Conservation (phyloP, 1,140 invertebrate species). For the Zaprionus inermis region DNA sequence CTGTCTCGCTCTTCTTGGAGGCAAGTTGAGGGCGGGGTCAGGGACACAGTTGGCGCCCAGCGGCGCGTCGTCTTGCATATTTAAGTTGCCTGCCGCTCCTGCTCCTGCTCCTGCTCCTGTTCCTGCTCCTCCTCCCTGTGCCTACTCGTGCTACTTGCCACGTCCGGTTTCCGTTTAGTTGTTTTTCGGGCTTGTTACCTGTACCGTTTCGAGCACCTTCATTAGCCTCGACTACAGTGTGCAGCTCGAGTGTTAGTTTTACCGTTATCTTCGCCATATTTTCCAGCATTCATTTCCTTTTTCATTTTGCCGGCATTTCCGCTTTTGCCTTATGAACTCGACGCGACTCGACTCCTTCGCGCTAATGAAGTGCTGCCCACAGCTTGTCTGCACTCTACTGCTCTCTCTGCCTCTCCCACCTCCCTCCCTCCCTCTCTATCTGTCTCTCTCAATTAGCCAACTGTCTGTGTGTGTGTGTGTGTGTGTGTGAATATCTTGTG, state of each 20-base stretch:
- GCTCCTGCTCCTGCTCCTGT: background rate
- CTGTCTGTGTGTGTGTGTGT: no score
- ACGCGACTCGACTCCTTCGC: slow-evolving; percentile 19
- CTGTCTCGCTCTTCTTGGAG: background rate
- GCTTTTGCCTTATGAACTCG: slow-evolving; percentile 36
- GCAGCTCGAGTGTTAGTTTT: background rate
- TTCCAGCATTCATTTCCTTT: slow-evolving; percentile 72
- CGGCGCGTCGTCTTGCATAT: slow-evolving; percentile 75
- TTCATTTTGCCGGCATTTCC: slow-evolving; percentile 48
- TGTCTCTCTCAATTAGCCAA: slow-evolving; percentile 46
- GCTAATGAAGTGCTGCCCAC: slow-evolving; percentile 61
- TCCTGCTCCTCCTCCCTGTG: background rate
- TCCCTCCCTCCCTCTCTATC: background rate
- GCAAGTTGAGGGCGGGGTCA: background rate
- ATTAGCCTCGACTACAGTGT: slow-evolving; percentile 48
- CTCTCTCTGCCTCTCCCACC: background rate
- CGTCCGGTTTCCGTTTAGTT: slow-evolving; percentile 65
- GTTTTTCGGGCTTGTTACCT: slow-evolving; percentile 52
- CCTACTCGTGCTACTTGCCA: slow-evolving; percentile 15
- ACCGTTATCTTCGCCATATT: slow-evolving; percentile 30
- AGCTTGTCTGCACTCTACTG: background rate
- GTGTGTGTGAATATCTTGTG: slow-evolving; percentile 72
- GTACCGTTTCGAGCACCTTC: slow-evolving; percentile 41
- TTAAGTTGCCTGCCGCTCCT: slow-evolving; percentile 56
- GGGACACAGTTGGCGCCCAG: slow-evolving; percentile 71